Percentiles rank a stretch among this genome's conserved stretches.
These are phyloP conservation scores for Phylloscopus trochiloides DNA, from an alignment of 2,113 vertebrate genomes.

Conservation along the genomic window DNA sequence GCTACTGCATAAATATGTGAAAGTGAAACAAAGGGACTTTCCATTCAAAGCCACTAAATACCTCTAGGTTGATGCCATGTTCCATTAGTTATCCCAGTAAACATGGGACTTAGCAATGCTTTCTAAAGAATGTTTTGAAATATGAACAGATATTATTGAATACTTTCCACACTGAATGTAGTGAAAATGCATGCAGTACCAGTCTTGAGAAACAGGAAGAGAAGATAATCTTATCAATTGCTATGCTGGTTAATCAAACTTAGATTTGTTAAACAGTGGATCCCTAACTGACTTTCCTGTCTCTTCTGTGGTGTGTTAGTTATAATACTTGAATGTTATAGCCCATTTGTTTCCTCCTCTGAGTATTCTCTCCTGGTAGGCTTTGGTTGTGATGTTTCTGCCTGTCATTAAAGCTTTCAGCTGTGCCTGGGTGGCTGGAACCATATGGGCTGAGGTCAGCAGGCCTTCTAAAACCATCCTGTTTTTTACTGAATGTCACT, in stretches of 20 bases:
- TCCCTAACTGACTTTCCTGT: background rate
- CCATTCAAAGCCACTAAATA: background rate
- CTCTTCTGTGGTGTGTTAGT: accelerated
- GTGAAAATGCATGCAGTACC: background rate
- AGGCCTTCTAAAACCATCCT: background rate
- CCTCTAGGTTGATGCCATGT: background rate
- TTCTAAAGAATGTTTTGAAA: constrained; percentile 39
- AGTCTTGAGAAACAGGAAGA: background rate
- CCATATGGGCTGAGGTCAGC: background rate
- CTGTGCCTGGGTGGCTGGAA: background rate
- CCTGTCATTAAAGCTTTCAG: background rate
- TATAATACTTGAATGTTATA: background rate
- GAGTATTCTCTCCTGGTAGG: background rate
- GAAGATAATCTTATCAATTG: background rate
- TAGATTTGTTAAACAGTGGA: background rate
- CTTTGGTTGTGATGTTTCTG: background rate
- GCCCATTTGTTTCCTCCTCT: background rate
- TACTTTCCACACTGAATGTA: background rate
- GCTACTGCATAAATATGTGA: background rate
- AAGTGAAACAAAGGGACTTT: background rate
- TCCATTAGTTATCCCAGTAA: background rate
- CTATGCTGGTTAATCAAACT: background rate
- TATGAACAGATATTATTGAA: background rate
- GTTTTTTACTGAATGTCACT: background rate
- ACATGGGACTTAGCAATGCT: background rate